Evolutionary conservation across 1,140 invertebrate species (phyloP), one percentile per base, ranked within the genome.

Genomic region (Chrysopa pallens): DNA sequence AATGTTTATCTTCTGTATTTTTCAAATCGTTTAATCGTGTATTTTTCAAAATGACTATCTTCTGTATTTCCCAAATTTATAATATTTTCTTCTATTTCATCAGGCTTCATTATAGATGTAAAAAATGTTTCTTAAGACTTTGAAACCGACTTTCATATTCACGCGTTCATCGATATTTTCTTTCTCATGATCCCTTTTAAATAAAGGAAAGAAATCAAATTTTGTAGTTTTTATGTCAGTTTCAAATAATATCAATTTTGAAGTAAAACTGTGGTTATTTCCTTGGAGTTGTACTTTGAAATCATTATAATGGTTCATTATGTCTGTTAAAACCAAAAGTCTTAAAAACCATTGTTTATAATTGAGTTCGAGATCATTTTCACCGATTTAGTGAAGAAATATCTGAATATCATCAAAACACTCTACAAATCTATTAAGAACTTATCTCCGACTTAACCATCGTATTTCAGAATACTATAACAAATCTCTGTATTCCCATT

Each of bases 331-430:
- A 40, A 46, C 42, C 38, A 43, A 46, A 42, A 42, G 45, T 39
- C 36, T 45, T 48, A 46, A 42, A 48, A 46, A 42, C 43, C 41
- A 48, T 46, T 48, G 40, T 45, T 47, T 47, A 47, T 47, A 28
- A 47, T 47, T 45, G 43, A 45, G 46, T 42, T 42, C 43, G 40
- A 46, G 46, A 45, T 48, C 45, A 42, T 46, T 48, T 48, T 48
- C 46, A 45, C 40, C 44, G 38, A 48, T 47, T 43, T 47, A 31
- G 46, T 37, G 15, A 47, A 47, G 37, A 41, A 39, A 43, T 44
- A 41, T 46, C 39, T 42, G 14, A 38, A 46, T 42, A 23, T 23
- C 17, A 23, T 23, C 17, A 23, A 23, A 23, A 43, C 39, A 46
- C 40, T 42, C 39, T 46, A 42, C 39, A 46, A 46, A 46, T 42